Evolutionary conservation across 1,140 invertebrate genomes (phyloP), one percentile per base, ranked within the genome.

Genomic region (Chelonus insularis): DNA sequence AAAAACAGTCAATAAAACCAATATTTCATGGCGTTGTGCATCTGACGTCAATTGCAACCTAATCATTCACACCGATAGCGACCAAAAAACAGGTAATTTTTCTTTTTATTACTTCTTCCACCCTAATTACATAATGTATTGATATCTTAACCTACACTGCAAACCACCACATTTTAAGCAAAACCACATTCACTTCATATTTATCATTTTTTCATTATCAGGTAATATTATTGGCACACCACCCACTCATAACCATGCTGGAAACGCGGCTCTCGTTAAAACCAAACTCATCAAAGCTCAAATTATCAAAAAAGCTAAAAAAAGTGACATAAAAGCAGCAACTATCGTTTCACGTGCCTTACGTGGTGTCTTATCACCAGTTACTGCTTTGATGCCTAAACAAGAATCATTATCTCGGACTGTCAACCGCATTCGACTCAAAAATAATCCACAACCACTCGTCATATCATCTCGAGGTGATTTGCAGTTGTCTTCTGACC

Each of bases 301-400:
- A 29, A 56, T 41, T 7, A 43, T 21, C 7, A 29, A 23, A 41
- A 56, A 56, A 14, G 36, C 37, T 20, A 56, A 7, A 56, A 41
- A 23, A 4, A 45, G 2, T 23, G 41, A 45, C 11, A 3, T 14
- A 6, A 45, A 45, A 45, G 12, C 41, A 7, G 4, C 4, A 1
- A 20, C 14, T 45, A 45, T 4, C 18, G 11, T 45, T 7, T 45
- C 14, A 11, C 14, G 5, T 16, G 18, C 41, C 14, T 18, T 45
- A 6, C 16, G 14, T 7, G 41, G 14, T 7, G 41, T 45, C 6
- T 45, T 11, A 45, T 45, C 14, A 16, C 41, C 41, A 0, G 41
- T 45, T 18, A 4, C 41, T 20, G 41, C 41, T 4, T 45, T 45
- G 12, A n/a, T 45, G 41, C 41, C 41, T 20, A 7, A 7, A 20